These are phyloP conservation scores for Parapristionchus giblindavisi DNA, from an alignment of 2,888 invertebrate species.

Conservation along the genomic window DNA sequence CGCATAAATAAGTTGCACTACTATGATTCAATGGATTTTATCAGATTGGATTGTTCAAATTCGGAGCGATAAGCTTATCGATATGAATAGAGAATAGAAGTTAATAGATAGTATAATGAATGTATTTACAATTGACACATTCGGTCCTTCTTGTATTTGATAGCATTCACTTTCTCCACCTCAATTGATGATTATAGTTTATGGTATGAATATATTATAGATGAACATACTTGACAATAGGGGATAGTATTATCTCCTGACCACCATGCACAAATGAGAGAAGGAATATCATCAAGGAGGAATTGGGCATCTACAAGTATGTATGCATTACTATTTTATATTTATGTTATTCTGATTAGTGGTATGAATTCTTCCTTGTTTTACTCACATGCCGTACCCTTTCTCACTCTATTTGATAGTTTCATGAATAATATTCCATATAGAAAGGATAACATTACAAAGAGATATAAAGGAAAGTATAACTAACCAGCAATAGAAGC, in stretches of 20 bases:
- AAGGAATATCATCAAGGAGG: conserved; percentile 49
- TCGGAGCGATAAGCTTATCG: conserved; percentile 34
- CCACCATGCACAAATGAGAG: conserved; percentile 56
- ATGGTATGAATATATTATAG: neutral
- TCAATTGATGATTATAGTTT: neutral
- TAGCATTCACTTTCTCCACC: conserved; percentile 27
- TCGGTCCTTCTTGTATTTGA: conserved; percentile 10
- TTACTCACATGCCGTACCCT: no score
- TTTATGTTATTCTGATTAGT: no score
- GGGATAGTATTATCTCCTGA: conserved; percentile 52
- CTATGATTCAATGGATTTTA: neutral
- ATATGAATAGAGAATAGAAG: conserved; percentile 2
- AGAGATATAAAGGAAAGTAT: neutral
- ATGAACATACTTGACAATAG: conserved; percentile 46
- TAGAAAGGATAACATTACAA: no score
- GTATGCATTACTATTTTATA: neutral
- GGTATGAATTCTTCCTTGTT: no score
- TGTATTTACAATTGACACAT: conserved; percentile 3
- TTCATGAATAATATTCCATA: no score
- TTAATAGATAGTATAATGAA: neutral
- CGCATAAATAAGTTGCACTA: conserved; percentile 30
- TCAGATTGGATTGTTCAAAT: conserved; percentile 2
- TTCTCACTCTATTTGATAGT: neutral
- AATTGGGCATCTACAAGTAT: conserved; percentile 44
- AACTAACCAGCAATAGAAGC: conserved; percentile 47